Evolutionary conservation across 1,140 invertebrate genomes (phyloP), one percentile per base, ranked within the genome.

Genomic region (Atta cephalotes): DNA sequence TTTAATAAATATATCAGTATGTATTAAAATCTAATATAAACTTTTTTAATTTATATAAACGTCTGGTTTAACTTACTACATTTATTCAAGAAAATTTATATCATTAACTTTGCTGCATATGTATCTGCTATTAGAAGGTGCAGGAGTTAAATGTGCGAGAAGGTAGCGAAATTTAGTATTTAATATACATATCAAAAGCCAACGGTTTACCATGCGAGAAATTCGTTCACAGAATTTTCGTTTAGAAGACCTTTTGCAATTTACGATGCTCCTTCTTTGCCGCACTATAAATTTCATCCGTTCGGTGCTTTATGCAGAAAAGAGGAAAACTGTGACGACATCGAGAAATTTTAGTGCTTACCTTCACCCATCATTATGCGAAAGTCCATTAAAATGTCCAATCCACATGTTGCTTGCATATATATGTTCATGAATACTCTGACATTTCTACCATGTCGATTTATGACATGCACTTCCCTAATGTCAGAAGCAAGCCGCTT

Each of bases 361-460:
- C 39, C 3, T 25, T 72, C 25, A 82, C 39, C 4, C n/a, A 51
- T 63, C 80, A 12, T 76, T 84, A 84, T 49, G 53, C 25, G n/a
- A 49, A 74, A 51, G 80, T 56, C 70, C 80, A 76, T 84, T 84
- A 84, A 76, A 84, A 51, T 62, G 80, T 76, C 70, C 39, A 56
- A 62, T 84, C 56, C 70, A 84, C 71, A 84, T 82, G 80, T 84
- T 84, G 70, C 56, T 84, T 84, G 62, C 9, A 12, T 76, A 76
- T 21, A 63, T 84, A 84, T 76, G 56, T 18, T 35, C 39, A n/a
- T 14, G 16, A 58, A 63, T 18, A 62, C n/a, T 21, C 21, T 66
- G 74, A 85, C 82, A 79, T 79, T 77, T 79, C n/a, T 58, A 79
- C 31, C 12, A 56, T 1, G 68, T 35, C 74, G 82, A 85, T 85